Evolutionary conservation across 2,797 vertebrate species (phyloP), one percentile per base, ranked within the genome.

Genomic region (Enteromius argenteus): DNA sequence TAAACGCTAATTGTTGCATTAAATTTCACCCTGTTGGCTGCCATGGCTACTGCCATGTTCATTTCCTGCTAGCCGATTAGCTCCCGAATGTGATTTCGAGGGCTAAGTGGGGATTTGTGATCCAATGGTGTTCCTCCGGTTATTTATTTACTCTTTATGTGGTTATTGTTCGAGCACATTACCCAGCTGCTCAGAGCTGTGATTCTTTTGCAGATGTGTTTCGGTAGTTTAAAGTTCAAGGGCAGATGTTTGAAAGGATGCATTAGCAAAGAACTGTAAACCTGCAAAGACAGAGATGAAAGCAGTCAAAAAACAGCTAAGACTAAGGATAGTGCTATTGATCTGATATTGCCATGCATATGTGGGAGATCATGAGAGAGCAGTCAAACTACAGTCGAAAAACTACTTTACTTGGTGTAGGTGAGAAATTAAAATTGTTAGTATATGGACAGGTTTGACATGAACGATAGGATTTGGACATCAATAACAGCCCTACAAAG

Each of bases 221-320:
- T 8, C n/a, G 35, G 84, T 78, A 77, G 84, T 89, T 86, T 71
- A 87, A 79, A 35, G 83, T 90, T 87, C 19, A 23, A 66, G 75
- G 37, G 78, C 91, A 92, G 89, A 92, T 93, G 90, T 90, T 91
- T 92, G 73, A 60, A 76, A 23, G 17, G 72, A 75, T 19, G 5
- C 3, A 56, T 75, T 32, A n/a, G 49, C 32, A 75, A 58, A 58
- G 7, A 35, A 58, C 21, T 23, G 32, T 39, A 58, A 75, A 75
- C 51, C 11, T 37, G 30, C 72, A 15, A 86, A 92, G 87, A 89
- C 87, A 90, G 88, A 90, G 88, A 91, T 87, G 75, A 91, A 90
- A 89, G 87, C 85, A 88, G 91, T 91, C 90, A 92, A 93, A 92
- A 90, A 90, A 92, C 88, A 90, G 90, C 92, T 93, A 90, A 92